Conservation (phyloP, 1,140 invertebrate species). For the Drosophila trapezifrons region DNA sequence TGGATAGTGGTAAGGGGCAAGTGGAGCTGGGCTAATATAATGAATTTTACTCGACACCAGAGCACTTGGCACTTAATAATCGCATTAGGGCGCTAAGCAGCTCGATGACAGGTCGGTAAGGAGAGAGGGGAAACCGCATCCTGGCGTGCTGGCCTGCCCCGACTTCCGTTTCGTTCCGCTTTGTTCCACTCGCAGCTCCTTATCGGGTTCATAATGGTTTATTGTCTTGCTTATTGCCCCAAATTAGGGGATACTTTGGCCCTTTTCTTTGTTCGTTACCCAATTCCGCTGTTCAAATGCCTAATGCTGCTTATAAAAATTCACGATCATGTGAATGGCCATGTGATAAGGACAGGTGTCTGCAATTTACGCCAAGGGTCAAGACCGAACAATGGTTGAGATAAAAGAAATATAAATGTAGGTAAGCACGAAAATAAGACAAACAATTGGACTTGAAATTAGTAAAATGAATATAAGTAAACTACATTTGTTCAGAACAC, state of each 20-base stretch:
- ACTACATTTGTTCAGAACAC: not conserved
- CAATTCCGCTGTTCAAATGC: constrained; percentile 8
- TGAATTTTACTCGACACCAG: constrained; percentile 77
- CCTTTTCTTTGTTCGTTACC: constrained; percentile 4
- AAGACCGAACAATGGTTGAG: not conserved
- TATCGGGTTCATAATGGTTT: constrained; percentile 73
- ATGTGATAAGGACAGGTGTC: constrained; percentile 24
- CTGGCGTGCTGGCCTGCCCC: constrained; percentile 1
- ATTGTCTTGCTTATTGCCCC: constrained; percentile 76
- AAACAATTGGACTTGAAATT: not conserved
- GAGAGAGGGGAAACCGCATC: constrained; percentile 11
- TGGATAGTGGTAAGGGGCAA: constrained; percentile 20
- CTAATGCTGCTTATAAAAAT: constrained; percentile 36
- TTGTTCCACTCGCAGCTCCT: constrained; percentile 38
- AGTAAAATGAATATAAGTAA: not conserved
- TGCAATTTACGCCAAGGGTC: constrained; percentile 24
- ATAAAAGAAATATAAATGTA: constrained; percentile 8
- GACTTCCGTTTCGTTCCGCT: constrained; percentile 32
- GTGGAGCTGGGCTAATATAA: constrained; percentile 62
- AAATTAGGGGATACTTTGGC: constrained; percentile 47
- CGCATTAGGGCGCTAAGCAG: constrained; percentile 78
- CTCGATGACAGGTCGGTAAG: constrained; percentile 54
- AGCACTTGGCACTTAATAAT: constrained; percentile 81
- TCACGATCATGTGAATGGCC: constrained; percentile 24
- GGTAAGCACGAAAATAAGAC: not conserved